phyloP scores from a whole-genome alignment of 2,797 vertebrate species.

The Petrocephalus sullivani region DNA sequence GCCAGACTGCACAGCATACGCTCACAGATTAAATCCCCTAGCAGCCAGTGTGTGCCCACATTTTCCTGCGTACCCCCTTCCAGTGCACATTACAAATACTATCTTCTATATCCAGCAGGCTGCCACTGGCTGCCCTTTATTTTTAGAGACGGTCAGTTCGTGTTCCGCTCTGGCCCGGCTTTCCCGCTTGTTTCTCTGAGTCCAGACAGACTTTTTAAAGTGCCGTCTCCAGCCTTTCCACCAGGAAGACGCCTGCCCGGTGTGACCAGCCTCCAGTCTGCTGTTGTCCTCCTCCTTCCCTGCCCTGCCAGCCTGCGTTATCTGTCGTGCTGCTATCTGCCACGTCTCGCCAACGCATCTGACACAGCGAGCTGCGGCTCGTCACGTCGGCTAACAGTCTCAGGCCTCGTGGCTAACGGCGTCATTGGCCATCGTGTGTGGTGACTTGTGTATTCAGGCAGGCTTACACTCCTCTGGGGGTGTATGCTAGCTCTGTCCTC shows the following conservation, averaged over 20 bases:
- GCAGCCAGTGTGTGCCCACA: not conserved
- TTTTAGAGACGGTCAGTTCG: not conserved
- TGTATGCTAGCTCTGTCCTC: not conserved
- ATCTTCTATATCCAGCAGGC: not conserved
- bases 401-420: not conserved
- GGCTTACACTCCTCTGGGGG: not conserved
- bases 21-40: conserved; percentile 4
- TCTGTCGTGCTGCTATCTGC: not conserved
- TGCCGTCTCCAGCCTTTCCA: not conserved
- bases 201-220: not conserved
- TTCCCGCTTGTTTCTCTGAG: not conserved
- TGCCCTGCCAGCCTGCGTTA: not conserved
- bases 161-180: not conserved
- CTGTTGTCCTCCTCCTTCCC: not conserved
- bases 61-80: not conserved
- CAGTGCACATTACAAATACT: not conserved
- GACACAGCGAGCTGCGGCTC: not conserved
- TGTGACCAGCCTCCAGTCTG: not conserved
- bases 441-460: not conserved
- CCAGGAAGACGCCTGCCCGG: not conserved
- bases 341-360: not conserved
- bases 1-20: not conserved
- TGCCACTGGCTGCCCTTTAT: not conserved
- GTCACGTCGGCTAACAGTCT: not conserved
- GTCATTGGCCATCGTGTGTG: not conserved